Conservation (phyloP, 2,888 invertebrate genomes). For the Andrena haemorrhoa region DNA sequence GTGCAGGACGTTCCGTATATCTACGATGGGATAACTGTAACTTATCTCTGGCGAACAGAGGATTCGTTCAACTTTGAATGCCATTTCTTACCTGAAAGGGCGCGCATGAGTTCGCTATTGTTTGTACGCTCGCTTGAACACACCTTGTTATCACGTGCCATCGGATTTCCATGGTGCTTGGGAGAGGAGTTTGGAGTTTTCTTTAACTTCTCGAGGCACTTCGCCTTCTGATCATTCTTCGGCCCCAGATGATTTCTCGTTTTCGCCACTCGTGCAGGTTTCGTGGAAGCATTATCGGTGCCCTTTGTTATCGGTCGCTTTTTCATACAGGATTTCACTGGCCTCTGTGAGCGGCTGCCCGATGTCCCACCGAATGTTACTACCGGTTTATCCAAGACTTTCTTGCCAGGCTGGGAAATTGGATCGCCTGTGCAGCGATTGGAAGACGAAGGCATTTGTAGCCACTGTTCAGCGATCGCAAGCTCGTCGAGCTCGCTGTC, state of each 20-base stretch:
- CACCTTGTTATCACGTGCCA: not conserved
- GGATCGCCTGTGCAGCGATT: not conserved
- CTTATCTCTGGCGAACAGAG: not conserved
- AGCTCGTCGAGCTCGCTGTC: conserved; percentile 67
- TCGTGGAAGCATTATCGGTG: not conserved
- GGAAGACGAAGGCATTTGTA: conserved; percentile 59
- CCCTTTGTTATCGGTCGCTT: not conserved
- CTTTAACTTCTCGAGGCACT: not conserved
- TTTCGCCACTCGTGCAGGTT: not conserved
- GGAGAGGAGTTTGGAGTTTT: not conserved
- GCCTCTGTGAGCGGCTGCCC: not conserved
- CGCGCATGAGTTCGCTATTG: not conserved
- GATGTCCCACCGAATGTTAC: conserved; percentile 23
- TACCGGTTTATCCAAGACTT: not conserved
- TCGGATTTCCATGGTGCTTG: not conserved
- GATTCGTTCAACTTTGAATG: not conserved
- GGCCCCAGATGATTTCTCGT: not conserved
- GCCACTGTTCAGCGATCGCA: conserved; percentile 60
- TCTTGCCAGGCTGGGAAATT: not conserved
- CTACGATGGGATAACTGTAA: not conserved
- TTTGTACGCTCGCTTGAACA: not conserved
- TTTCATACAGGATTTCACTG: not conserved
- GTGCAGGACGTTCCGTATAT: not conserved
- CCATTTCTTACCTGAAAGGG: conserved; percentile 21
- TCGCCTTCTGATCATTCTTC: not conserved